A percentile compares a stretch with the other conserved stretches of the same genome.
Conservation (phyloP, 2,888 invertebrate species). For the Drepanosiphum platanoidis region DNA sequence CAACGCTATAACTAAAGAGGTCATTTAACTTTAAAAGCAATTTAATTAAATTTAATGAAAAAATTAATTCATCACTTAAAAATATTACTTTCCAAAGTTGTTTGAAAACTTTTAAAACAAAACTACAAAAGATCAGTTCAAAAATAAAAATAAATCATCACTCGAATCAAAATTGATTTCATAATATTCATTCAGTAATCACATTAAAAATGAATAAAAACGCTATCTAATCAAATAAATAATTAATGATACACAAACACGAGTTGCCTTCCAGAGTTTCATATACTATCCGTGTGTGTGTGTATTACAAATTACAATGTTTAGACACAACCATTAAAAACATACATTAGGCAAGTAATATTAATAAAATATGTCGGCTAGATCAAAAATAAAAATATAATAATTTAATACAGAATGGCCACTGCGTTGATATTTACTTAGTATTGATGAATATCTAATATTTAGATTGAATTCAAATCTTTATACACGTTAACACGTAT, state of each 20-base stretch:
- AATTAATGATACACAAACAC: slow-evolving; percentile 8
- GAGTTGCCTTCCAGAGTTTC: not conserved
- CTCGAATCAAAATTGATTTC: not conserved
- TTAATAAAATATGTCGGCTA: no score
- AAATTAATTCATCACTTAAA: not conserved
- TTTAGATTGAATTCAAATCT: no score
- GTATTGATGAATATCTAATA: not conserved
- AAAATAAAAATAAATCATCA: slow-evolving; percentile 26
- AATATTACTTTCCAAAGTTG: not conserved
- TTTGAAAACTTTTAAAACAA: slow-evolving; percentile 1
- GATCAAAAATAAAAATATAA: slow-evolving; percentile 3
- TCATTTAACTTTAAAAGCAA: not conserved
- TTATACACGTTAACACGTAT: not conserved
- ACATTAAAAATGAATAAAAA: slow-evolving; percentile 10
- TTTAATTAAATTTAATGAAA: not conserved
- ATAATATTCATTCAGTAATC: not conserved
- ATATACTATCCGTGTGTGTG: not conserved
- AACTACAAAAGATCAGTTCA: slow-evolving; percentile 32
- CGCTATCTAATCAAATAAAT: not conserved
- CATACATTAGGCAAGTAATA: no score
- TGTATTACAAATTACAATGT: not conserved
- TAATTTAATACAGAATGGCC: slow-evolving; percentile 3
- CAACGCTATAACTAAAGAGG: not conserved
- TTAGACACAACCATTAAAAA: slow-evolving; percentile 17
- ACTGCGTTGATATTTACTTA: not conserved